Evolutionary conservation across 1,140 invertebrate species (phyloP).

Genomic region (Drosophila neocordata): DNA sequence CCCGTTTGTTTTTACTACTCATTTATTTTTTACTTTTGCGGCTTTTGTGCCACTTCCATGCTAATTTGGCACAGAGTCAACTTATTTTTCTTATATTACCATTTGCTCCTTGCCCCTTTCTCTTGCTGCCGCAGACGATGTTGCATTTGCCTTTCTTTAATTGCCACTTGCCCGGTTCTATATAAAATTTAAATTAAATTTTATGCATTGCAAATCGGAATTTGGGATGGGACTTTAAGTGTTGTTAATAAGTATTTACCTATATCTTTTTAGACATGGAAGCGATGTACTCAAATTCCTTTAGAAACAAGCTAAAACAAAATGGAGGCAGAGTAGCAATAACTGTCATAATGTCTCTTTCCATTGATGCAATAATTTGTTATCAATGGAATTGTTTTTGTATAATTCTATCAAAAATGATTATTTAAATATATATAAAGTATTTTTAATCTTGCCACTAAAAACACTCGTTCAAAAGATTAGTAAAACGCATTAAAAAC

Average conservation of each 20-base stretch:
- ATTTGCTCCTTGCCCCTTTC: conserved; percentile 17
- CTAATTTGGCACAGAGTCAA: conserved; percentile 51
- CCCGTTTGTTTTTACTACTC: conserved; percentile 22
- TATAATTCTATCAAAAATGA: neutral
- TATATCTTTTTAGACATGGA: neutral
- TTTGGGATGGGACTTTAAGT: conserved; percentile 13
- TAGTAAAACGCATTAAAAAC: conserved; percentile 46
- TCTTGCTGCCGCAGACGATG: conserved; percentile 24
- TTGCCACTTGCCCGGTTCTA: conserved; percentile 15
- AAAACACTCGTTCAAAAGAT: neutral
- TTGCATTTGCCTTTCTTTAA: conserved; percentile 4
- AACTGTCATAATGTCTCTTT: too few species aligned
- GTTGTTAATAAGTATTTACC: neutral
- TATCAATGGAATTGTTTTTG: neutral
- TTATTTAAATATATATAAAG: neutral
- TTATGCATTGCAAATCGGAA: conserved; percentile 51
- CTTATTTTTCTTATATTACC: neutral
- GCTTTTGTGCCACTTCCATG: conserved; percentile 53
- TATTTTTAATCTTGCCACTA: neutral
- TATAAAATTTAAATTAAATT: conserved; percentile 39
- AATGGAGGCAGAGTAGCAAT: neutral
- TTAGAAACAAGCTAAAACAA: neutral
- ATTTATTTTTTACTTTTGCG: conserved; percentile 23
- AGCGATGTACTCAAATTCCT: neutral
- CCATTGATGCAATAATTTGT: neutral